Conservation (phyloP, 2,113 vertebrate genomes). For the Anolis carolinensis region DNA sequence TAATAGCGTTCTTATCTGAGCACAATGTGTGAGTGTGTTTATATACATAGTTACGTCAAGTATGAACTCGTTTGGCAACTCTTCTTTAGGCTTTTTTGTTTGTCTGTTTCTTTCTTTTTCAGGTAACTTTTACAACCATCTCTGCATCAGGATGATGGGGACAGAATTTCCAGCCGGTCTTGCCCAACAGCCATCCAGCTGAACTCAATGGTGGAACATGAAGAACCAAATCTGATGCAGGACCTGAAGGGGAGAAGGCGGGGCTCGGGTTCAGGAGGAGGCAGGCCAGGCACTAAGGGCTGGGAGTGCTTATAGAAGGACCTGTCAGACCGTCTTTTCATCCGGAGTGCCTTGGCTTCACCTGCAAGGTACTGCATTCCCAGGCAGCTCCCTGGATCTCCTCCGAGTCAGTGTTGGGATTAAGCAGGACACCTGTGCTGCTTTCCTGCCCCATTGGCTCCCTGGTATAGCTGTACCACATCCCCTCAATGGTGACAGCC, state of each 20-base stretch:
- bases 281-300: constrained; percentile 22
- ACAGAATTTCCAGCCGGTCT: constrained; percentile 30
- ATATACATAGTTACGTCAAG: background rate
- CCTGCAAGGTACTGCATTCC: background rate
- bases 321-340: background rate
- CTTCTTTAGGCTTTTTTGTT: background rate
- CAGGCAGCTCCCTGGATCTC: background rate
- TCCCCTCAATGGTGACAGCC: constrained; percentile 8
- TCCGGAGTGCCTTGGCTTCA: constrained; percentile 3
- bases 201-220: constrained; percentile 60
- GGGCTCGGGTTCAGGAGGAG: constrained; percentile 53
- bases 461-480: constrained; percentile 13
- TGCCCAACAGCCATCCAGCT: constrained; percentile 50
- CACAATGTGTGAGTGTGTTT: background rate
- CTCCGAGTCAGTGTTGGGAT: background rate
- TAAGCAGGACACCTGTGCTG: background rate
- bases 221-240: constrained; percentile 29
- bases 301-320: constrained; percentile 28
- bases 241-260: constrained; percentile 55
- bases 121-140: background rate
- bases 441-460: background rate
- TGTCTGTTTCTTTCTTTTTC: background rate
- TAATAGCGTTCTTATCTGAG: background rate
- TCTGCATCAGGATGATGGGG: constrained; percentile 50
- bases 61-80: constrained; percentile 11